These are phyloP conservation scores for Bombyx mandarina DNA, from an alignment of 1,140 invertebrate species.

Conservation along the genomic window DNA sequence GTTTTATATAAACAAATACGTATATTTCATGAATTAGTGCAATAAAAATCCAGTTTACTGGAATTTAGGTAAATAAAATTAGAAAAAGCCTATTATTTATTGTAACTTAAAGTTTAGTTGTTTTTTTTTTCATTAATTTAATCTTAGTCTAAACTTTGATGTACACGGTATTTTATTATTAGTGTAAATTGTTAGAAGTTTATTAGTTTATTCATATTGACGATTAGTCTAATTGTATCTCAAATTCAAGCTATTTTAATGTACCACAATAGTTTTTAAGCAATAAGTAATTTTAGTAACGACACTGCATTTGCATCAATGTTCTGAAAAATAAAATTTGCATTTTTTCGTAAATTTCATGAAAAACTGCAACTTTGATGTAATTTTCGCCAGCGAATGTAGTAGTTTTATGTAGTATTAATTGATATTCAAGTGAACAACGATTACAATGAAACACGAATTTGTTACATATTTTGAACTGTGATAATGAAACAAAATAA, in stretches of 20 bases:
- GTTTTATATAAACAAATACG: too few species aligned
- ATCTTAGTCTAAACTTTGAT: slow-evolving; percentile 9
- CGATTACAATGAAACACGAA: slow-evolving; percentile 2
- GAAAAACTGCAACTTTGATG: slow-evolving; percentile 27
- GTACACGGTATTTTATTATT: slow-evolving; percentile 13
- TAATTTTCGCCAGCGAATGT: too few species aligned
- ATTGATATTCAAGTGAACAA: not conserved
- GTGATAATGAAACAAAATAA: slow-evolving; percentile 43
- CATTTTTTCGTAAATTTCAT: slow-evolving; percentile 26
- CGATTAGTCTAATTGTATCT: too few species aligned
- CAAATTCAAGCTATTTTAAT: too few species aligned
- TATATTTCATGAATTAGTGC: slow-evolving; percentile 13
- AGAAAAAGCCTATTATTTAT: slow-evolving; percentile 1
- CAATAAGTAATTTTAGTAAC: too few species aligned
- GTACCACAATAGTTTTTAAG: too few species aligned
- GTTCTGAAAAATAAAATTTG: slow-evolving; percentile 16
- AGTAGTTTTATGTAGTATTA: not conserved
- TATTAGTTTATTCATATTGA: too few species aligned
- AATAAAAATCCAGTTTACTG: slow-evolving; percentile 21
- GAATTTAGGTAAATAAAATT: slow-evolving; percentile 6
- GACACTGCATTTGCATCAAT: not conserved
- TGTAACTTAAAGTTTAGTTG: not conserved
- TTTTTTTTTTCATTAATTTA: too few species aligned
- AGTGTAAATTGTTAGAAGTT: not conserved
- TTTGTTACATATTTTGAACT: slow-evolving; percentile 30